Percentiles rank a stretch among this genome's conserved stretches.
Conservation (phyloP, 2,797 vertebrate genomes). For the Hippocampus kuda region DNA sequence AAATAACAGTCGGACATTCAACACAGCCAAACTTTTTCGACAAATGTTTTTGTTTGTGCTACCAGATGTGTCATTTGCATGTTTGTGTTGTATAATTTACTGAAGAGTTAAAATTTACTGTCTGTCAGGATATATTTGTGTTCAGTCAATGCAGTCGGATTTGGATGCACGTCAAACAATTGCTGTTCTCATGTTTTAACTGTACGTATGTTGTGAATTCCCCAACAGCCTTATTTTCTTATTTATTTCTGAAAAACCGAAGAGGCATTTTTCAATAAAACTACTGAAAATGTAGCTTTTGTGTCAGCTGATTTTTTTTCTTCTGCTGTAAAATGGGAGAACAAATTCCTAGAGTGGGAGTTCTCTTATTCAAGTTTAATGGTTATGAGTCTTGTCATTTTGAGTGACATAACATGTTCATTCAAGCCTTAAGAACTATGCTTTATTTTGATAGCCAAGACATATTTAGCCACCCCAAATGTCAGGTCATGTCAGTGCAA, state of each 20-base stretch:
- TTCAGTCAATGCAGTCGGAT: conserved; percentile 86
- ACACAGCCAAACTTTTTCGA: conserved; percentile 74
- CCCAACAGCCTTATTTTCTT: conserved; percentile 99
- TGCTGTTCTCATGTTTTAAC: conserved; percentile 95
- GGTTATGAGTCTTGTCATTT: conserved; percentile 8
- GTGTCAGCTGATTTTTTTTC: conserved; percentile 21
- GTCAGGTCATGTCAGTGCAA: conserved; percentile 20
- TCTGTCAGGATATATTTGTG: conserved; percentile 81
- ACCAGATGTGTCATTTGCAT: conserved; percentile 94
- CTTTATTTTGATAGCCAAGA: conserved; percentile 35
- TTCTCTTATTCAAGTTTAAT: neutral
- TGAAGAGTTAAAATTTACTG: conserved; percentile 81
- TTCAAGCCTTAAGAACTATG: conserved; percentile 17
- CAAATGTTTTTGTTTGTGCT: conserved; percentile 56
- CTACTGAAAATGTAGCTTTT: conserved; percentile 92
- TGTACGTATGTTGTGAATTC: conserved; percentile 99
- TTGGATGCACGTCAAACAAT: conserved; percentile 95
- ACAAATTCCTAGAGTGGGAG: neutral
- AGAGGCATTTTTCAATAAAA: conserved; percentile 99
- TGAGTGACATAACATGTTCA: conserved; percentile 14
- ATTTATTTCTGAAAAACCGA: conserved; percentile 99
- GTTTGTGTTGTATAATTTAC: conserved; percentile 99
- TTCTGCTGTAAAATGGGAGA: neutral
- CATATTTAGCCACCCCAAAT: conserved; percentile 14
- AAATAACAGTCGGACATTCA: conserved; percentile 75